Base-by-base conservation (phyloP, 2,113 vertebrate genomes). In the Perognathus longimembris region DNA sequence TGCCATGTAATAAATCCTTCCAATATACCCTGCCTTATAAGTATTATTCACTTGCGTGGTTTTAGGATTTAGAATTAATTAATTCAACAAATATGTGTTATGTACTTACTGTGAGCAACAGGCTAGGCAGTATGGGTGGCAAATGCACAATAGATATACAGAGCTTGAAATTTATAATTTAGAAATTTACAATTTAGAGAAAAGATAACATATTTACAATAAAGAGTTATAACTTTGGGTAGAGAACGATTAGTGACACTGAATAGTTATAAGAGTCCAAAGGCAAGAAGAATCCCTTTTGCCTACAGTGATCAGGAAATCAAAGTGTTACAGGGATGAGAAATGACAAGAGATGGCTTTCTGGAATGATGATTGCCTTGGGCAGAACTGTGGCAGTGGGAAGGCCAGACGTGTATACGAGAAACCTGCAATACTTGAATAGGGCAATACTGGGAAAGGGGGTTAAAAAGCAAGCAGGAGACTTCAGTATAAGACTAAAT, bases 91-190 rank as follows among this genome's bases (percentile, higher is more conserved):
- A 21, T 59, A 38, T 14, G 22, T 75, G 12, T 34, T 6, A 3
- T 30, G 15, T 40, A 6, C 42, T 86, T 57, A 18, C 76, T 40
- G 20, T 75, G 59, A 42, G 21, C 42, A 57, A 17, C 54, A 40
- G 75, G 76, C 34, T 80, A 36, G 85, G 80, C 50, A 83, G 26
- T 70, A 7, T 86, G 67, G 42, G 18, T n/a, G 10, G 45, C 38
- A 86, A 79, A 18, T 54, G 10, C 42, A 14, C 15, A 6, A 61
- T 61, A 71, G 73, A n/a, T 91, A 64, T 17, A 63, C n/a, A 36
- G 50, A 84, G 26, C 21, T 30, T 94, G 90, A 88, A 91, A 84
- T 40, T 63, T 94, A 87, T 81, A 63, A 91, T 91, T 30, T 3
- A 84, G 63, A 69, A 91, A 90, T 82, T 79, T 85, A 92, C 0